These are phyloP conservation scores for Salvelinus sp. DNA, from an alignment of 2,113 vertebrate species.

Conservation along the genomic window DNA sequence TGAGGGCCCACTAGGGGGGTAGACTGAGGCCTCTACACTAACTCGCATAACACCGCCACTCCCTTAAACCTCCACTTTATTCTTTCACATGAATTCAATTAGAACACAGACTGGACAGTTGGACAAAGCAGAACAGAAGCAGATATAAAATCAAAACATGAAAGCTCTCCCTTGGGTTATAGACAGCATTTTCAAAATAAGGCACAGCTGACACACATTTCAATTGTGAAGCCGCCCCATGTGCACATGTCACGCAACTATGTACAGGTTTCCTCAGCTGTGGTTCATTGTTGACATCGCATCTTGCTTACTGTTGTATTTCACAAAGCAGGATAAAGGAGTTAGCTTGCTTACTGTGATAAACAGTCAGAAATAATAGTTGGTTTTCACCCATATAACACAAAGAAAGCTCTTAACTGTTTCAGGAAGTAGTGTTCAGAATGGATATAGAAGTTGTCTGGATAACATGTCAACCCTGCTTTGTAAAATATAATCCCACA, in stretches of 20 bases:
- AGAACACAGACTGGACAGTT: no score
- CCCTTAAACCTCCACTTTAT: conserved; percentile 61
- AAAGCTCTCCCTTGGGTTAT: conserved; percentile 16
- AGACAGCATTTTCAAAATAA: conserved; percentile 66
- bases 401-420: no score
- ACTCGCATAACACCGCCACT: no score
- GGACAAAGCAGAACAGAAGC: not conserved
- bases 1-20: no score
- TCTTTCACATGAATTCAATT: conserved; percentile 30
- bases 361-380: conserved; percentile 10
- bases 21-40: conserved; percentile 1
- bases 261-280: no score
- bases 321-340: conserved; percentile 34
- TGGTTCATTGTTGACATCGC: no score
- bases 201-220: conserved; percentile 48
- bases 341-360: no score
- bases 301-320: no score
- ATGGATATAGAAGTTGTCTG: not conserved
- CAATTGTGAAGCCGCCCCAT: conserved; percentile 9
- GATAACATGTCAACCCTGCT: no score
- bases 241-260: no score
- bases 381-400: no score
- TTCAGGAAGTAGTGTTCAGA: conserved; percentile 55
- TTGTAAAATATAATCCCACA: conserved; percentile 43
- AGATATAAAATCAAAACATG: conserved; percentile 7